Percentiles rank a stretch among this genome's conserved stretches.
Conservation (phyloP, 2,797 vertebrate genomes). For the Pagetopsis macropterus region DNA sequence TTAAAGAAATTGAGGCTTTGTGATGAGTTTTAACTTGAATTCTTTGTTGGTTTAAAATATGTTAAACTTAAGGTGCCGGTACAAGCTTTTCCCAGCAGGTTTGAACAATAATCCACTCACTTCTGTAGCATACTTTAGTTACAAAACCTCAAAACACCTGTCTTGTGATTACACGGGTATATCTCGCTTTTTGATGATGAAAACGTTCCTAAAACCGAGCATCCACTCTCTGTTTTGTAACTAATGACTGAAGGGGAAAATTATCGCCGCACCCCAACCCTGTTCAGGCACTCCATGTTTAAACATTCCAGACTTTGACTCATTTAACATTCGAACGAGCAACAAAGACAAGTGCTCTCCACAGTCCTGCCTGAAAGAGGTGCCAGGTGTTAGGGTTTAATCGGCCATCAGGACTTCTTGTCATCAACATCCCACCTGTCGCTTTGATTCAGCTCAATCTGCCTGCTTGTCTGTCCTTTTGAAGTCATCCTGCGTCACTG, state of each 20-base stretch:
- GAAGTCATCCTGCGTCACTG: conserved; percentile 14
- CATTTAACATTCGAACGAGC: conserved; percentile 66
- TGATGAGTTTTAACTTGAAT: not conserved
- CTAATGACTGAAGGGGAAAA: conserved; percentile 38
- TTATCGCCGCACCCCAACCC: conserved; percentile 12
- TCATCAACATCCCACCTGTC: conserved; percentile 50
- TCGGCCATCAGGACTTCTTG: conserved; percentile 47
- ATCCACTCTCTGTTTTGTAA: conserved; percentile 35
- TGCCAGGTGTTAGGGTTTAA: conserved; percentile 56
- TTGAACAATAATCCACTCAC: no score
- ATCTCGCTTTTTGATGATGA: not conserved
- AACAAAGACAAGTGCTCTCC: conserved; percentile 44
- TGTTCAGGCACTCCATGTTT: conserved; percentile 31
- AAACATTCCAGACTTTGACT: conserved; percentile 62
- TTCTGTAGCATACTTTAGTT: no score
- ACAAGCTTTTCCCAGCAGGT: no score
- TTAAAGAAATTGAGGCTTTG: not conserved
- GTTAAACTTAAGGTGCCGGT: not conserved
- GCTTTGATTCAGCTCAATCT: conserved; percentile 27
- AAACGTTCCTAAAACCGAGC: no score
- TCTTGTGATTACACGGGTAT: no score
- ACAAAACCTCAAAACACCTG: no score
- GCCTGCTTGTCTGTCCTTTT: conserved; percentile 10
- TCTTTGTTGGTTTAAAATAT: not conserved
- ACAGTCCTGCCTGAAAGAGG: conserved; percentile 30